These are phyloP conservation scores for Apoda limacodes DNA, from an alignment of 2,888 invertebrate species.

Conservation along the genomic window DNA sequence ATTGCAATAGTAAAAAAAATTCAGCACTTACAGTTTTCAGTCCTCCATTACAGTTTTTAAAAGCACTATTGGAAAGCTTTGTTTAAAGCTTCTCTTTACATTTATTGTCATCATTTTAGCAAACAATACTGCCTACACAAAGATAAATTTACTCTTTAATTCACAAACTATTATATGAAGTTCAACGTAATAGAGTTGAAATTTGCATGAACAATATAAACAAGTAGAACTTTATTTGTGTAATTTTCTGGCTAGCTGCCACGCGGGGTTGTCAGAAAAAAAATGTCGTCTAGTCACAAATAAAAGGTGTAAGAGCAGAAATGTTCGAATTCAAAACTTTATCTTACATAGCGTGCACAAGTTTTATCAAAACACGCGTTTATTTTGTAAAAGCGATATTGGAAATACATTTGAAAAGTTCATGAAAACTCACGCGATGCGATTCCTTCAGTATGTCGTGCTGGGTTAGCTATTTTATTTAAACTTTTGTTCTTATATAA, in stretches of 20 bases:
- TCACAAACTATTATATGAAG: slow-evolving; percentile 21
- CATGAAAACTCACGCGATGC: too few species aligned
- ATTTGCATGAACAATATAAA: slow-evolving; percentile 19
- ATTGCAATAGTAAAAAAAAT: too few species aligned
- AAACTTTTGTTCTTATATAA: too few species aligned
- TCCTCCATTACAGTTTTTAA: too few species aligned
- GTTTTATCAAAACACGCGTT: slow-evolving; percentile 28
- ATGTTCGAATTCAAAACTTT: slow-evolving; percentile 45
- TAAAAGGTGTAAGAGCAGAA: slow-evolving; percentile 48
- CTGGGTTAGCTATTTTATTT: too few species aligned
- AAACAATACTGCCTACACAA: slow-evolving; percentile 41
- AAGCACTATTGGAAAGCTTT: slow-evolving; percentile 41
- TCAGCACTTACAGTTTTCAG: too few species aligned
- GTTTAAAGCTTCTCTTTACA: slow-evolving; percentile 45
- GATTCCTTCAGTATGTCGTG: too few species aligned
- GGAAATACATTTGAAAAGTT: too few species aligned
- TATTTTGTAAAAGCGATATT: slow-evolving; percentile 25
- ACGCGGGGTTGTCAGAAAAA: slow-evolving; percentile 40
- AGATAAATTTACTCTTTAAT: slow-evolving; percentile 20
- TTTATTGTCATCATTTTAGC: slow-evolving; percentile 58
- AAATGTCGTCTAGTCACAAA: slow-evolving; percentile 43
- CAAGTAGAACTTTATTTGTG: too few species aligned
- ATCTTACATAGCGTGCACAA: slow-evolving; percentile 28
- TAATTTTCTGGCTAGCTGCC: slow-evolving; percentile 47
- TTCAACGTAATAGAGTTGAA: slow-evolving; percentile 23